Evolutionary conservation across 2,888 invertebrate species (phyloP).

Genomic region (Xanthorhoe designata): DNA sequence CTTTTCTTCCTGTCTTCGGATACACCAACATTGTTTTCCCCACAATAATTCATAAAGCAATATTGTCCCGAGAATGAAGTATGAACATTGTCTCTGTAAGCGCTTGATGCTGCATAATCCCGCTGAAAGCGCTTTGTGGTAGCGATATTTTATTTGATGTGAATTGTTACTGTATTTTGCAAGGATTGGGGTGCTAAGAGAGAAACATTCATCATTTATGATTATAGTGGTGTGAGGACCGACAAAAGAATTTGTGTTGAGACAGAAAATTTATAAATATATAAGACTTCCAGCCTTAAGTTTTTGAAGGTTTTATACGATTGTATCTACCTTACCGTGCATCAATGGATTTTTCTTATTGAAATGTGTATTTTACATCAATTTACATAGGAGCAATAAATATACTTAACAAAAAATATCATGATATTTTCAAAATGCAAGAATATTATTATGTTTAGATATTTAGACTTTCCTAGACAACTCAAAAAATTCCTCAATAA

Average conservation of each 20-base stretch:
- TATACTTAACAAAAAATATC: no score
- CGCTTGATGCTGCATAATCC: slow-evolving; percentile 57
- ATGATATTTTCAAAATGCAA: no score
- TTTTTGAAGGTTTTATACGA: no score
- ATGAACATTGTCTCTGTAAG: slow-evolving; percentile 44
- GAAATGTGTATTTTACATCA: no score
- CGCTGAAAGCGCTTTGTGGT: slow-evolving; percentile 48
- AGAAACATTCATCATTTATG: neutral
- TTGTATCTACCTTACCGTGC: no score
- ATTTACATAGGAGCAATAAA: no score
- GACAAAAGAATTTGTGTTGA: neutral
- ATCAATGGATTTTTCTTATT: no score
- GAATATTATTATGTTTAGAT: no score
- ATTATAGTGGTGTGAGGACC: neutral
- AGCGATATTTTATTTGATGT: slow-evolving; percentile 55
- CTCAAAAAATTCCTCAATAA: no score
- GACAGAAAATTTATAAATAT: no score
- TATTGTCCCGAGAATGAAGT: slow-evolving; percentile 26
- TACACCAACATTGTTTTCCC: slow-evolving; percentile 15
- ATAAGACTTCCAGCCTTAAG: no score
- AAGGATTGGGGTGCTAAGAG: slow-evolving; percentile 28
- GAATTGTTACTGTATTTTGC: slow-evolving; percentile 17
- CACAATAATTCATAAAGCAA: slow-evolving; percentile 34
- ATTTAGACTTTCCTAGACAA: no score
- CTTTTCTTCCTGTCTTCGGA: neutral